phyloP scores from a whole-genome alignment of 2,113 vertebrate species.

The Upupa epops region DNA sequence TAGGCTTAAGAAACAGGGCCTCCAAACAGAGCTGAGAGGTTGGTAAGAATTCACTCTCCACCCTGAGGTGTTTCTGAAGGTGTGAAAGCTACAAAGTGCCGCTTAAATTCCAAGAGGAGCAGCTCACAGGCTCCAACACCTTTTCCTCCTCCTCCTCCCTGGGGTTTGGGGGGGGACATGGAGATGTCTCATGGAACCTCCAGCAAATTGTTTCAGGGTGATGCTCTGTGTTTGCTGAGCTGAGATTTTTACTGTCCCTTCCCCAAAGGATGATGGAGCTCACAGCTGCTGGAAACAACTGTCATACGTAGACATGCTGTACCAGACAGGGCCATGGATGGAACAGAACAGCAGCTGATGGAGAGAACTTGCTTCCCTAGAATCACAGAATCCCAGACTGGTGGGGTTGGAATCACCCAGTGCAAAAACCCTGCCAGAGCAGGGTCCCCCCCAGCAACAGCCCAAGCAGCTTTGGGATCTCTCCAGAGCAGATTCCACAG shows the following conservation, averaged over 20 bases:
- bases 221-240: neutral
- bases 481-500: too few relatives aligned
- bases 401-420: too few relatives aligned
- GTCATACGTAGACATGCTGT: neutral
- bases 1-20: neutral
- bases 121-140: neutral
- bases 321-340: too few relatives aligned
- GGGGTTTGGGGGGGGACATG: neutral
- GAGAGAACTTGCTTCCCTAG: too few relatives aligned
- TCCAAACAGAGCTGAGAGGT: too few relatives aligned
- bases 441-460: too few relatives aligned
- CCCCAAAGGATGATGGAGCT: neutral
- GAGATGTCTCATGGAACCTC: neutral
- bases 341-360: too few relatives aligned
- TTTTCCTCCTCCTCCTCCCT: fast-evolving
- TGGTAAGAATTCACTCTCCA: neutral
- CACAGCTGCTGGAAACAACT: neutral
- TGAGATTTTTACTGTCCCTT: neutral
- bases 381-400: too few relatives aligned
- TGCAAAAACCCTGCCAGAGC: too few relatives aligned
- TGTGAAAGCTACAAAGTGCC: neutral
- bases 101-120: neutral
- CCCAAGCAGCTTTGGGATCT: too few relatives aligned
- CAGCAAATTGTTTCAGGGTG: neutral
- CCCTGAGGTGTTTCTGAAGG: neutral